Evolutionary conservation across 2,113 vertebrate species (phyloP).

Genomic region (Acanthisitta chloris): DNA sequence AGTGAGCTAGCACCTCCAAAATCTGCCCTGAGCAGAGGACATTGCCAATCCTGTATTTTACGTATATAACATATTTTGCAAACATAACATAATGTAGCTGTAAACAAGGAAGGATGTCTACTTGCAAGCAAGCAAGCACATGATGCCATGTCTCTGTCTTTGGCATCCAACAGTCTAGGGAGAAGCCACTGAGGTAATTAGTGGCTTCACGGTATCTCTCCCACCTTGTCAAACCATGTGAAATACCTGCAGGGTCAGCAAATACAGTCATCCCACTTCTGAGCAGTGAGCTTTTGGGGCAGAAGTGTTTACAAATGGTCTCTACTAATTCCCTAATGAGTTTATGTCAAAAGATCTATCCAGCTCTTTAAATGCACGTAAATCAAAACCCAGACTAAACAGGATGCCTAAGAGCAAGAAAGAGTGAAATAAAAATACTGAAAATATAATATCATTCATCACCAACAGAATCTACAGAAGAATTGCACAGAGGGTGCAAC

Average conservation of each 20-base stretch:
- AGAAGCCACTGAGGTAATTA: not conserved
- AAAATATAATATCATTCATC: not conserved
- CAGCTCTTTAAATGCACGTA: not conserved
- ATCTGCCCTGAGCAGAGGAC: not conserved
- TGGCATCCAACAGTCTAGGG: not conserved
- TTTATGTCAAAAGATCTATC: not conserved
- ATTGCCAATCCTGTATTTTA: not conserved
- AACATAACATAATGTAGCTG: not conserved
- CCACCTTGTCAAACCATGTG: not conserved
- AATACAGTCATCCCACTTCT: not conserved
- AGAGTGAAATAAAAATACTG: not conserved
- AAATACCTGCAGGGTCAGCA: not conserved
- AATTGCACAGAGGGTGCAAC: not conserved
- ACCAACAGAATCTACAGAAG: not conserved
- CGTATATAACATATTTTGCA: not conserved
- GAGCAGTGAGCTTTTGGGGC: not conserved
- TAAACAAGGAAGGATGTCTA: not conserved
- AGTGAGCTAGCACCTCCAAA: not conserved
- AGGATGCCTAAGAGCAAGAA: not conserved
- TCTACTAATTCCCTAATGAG: not conserved
- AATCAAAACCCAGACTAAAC: not conserved
- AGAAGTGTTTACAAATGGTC: not conserved
- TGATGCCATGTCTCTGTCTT: not conserved
- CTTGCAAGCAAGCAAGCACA: not conserved
- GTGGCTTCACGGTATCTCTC: not conserved